Evolutionary conservation across 2,797 vertebrate species (phyloP).

Genomic region (Chelon auratus): DNA sequence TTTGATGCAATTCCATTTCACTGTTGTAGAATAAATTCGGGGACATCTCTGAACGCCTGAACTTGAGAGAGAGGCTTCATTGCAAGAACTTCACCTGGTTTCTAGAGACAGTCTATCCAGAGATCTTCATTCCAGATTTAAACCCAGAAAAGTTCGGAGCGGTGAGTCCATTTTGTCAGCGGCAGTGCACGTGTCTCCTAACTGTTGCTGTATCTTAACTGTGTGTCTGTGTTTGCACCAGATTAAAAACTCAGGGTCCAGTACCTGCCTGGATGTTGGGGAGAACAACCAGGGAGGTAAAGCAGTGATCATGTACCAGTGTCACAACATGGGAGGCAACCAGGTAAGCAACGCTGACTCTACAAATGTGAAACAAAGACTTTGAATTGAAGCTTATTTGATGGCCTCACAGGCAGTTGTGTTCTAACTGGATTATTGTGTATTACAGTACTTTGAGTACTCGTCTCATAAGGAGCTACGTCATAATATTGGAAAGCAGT

Average conservation of each 20-base stretch:
- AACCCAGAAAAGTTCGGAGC: conserved; percentile 90
- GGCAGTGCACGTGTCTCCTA: neutral
- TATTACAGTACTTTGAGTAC: conserved; percentile 94
- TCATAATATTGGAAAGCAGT: conserved; percentile 93
- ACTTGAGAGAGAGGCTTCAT: conserved; percentile 89
- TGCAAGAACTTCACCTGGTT: conserved; percentile 99
- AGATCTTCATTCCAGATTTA: conserved; percentile 93
- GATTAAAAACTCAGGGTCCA: conserved; percentile 89
- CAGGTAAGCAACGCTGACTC: conserved; percentile 84
- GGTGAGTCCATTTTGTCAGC: conserved; percentile 80
- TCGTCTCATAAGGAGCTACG: conserved; percentile 90
- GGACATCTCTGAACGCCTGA: conserved; percentile 91
- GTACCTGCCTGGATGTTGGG: conserved; percentile 91
- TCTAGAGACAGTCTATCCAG: conserved; percentile 94
- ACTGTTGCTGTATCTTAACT: neutral
- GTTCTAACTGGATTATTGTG: conserved; percentile 46
- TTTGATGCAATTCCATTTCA: neutral
- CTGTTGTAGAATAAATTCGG: conserved; percentile 88
- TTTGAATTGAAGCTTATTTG: neutral
- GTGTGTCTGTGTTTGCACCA: conserved; percentile 64
- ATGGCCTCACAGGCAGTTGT: neutral
- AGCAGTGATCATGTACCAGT: conserved; percentile 92
- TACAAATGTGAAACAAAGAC: no score
- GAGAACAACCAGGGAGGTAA: conserved; percentile 92
- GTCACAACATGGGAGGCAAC: conserved; percentile 97